These are phyloP conservation scores for Perca flavescens DNA, from an alignment of 2,113 vertebrate genomes.

Conservation along the genomic window DNA sequence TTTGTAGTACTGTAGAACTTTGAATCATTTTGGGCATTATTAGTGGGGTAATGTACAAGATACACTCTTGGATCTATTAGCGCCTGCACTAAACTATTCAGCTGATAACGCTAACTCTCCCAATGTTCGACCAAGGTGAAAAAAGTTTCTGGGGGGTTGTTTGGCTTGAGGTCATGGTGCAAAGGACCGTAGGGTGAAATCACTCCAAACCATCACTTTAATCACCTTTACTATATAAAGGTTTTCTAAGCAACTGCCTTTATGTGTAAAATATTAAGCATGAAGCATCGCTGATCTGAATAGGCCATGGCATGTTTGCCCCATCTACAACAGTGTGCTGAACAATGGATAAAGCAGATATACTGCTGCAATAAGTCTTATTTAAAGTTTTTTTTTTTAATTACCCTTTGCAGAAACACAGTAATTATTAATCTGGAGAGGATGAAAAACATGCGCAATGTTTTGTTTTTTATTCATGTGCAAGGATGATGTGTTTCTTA, in stretches of 20 bases:
- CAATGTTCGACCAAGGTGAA: too few relatives aligned
- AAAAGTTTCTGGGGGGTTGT: too few relatives aligned
- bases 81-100: too few relatives aligned
- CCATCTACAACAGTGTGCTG: not conserved
- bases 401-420: not conserved
- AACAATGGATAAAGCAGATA: not conserved
- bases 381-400: not conserved
- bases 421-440: slow-evolving; percentile 12
- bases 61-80: too few relatives aligned
- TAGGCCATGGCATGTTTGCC: not conserved
- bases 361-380: too few relatives aligned
- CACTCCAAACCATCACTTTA: too few relatives aligned
- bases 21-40: too few relatives aligned
- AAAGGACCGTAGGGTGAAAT: too few relatives aligned
- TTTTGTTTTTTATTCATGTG: slow-evolving; percentile 4
- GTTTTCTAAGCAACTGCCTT: not conserved
- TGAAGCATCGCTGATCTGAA: not conserved
- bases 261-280: not conserved
- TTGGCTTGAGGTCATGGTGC: too few relatives aligned
- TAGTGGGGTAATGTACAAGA: too few relatives aligned
- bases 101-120: too few relatives aligned
- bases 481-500: slow-evolving; percentile 3
- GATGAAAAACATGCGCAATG: not conserved
- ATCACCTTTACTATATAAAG: not conserved
- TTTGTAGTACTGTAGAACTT: too few relatives aligned